These are phyloP conservation scores for Epistrophe grossulariae DNA, from an alignment of 2,888 invertebrate species.

Conservation along the genomic window DNA sequence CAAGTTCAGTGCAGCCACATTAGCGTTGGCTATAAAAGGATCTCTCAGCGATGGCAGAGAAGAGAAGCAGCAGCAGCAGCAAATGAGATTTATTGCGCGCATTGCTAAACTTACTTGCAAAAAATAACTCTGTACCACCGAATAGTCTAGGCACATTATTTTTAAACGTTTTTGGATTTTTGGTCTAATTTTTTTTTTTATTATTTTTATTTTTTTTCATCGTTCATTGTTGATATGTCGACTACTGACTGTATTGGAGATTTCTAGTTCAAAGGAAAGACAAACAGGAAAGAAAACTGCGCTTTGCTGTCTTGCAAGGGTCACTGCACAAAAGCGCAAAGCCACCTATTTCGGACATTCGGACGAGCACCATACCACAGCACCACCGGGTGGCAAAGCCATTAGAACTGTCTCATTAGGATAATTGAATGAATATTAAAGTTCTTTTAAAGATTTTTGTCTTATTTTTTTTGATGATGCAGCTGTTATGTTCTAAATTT, in stretches of 20 bases:
- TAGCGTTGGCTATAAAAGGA: constrained; percentile 84
- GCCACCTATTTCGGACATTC: constrained; percentile 66
- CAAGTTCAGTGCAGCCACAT: constrained; percentile 84
- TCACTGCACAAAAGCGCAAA: constrained; percentile 50
- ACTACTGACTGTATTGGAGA: neutral
- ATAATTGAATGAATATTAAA: constrained; percentile 59
- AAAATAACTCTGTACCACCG: constrained; percentile 28
- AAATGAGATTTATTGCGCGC: constrained; percentile 72
- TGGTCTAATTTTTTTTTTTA: constrained; percentile 60
- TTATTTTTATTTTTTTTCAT: neutral
- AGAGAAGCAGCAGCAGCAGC: constrained; percentile 36
- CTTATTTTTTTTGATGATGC: neutral
- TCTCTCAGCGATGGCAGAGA: constrained; percentile 5
- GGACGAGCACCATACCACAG: neutral
- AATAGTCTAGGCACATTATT: constrained; percentile 34
- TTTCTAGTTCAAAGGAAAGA: constrained; percentile 22
- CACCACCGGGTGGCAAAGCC: constrained; percentile 34
- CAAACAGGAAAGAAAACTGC: constrained; percentile 4
- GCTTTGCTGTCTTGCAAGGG: constrained; percentile 31
- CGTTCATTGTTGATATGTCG: neutral
- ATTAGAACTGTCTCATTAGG: constrained; percentile 68
- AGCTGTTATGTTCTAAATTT: constrained; percentile 9
- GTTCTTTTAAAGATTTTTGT: constrained; percentile 5
- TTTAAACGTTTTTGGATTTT: constrained; percentile 54
- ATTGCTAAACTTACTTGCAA: constrained; percentile 25